Evolutionary conservation across 2,797 vertebrate species (phyloP).

Genomic region (Siniperca obscura): DNA sequence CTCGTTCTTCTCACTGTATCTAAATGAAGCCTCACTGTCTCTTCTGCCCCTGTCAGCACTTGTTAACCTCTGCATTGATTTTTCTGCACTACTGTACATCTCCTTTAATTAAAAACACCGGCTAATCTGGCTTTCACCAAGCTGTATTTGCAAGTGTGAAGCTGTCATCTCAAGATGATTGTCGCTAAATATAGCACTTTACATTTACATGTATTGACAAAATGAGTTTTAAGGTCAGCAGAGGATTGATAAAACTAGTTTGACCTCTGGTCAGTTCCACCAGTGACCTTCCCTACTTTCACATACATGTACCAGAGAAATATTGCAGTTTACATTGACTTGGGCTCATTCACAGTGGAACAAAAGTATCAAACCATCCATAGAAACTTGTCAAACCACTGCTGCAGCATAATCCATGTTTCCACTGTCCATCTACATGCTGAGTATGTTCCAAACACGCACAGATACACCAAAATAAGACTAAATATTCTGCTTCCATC

Average conservation of each 20-base stretch:
- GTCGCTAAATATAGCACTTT: conserved; percentile 59
- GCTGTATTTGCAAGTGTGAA: conserved; percentile 47
- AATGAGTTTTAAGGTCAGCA: conserved; percentile 36
- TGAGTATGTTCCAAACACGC: background rate
- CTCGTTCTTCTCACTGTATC: conserved; percentile 59
- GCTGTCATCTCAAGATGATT: conserved; percentile 68
- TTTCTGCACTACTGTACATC: conserved; percentile 71
- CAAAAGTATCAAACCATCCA: background rate
- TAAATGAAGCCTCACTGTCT: conserved; percentile 68
- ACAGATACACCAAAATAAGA: background rate
- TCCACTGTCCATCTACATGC: background rate
- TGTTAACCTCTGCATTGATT: conserved; percentile 80
- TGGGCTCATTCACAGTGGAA: background rate
- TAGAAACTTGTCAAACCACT: background rate
- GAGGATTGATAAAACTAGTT: conserved; percentile 49
- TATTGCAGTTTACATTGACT: background rate
- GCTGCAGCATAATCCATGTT: background rate
- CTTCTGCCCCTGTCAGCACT: conserved; percentile 75
- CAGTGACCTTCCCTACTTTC: conserved; percentile 29
- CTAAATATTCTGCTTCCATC: background rate
- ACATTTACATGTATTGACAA: conserved; percentile 74
- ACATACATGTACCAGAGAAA: conserved; percentile 6
- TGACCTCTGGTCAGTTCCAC: conserved; percentile 50
- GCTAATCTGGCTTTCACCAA: conserved; percentile 68
- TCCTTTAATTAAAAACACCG: conserved; percentile 78